phyloP scores from a whole-genome alignment of 2,113 vertebrate genomes.

The Dasypus novemcinctus region DNA sequence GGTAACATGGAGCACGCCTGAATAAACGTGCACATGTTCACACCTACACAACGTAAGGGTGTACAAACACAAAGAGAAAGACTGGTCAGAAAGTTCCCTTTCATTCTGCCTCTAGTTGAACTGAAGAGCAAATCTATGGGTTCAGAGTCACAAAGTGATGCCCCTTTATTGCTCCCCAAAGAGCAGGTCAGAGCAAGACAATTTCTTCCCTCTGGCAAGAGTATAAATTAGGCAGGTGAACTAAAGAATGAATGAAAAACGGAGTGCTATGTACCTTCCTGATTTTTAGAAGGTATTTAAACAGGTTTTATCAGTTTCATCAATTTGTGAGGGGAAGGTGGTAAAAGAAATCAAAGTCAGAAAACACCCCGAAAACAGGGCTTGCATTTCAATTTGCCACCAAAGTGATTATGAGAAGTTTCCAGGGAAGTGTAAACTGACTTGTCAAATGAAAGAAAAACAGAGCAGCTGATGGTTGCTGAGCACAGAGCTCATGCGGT shows the following conservation, averaged over 20 bases:
- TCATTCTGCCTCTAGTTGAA: constrained; percentile 51
- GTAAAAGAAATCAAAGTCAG: not conserved
- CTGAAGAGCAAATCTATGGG: constrained; percentile 51
- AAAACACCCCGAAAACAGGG: not conserved
- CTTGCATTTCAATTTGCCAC: constrained; percentile 40
- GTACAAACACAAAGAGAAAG: not conserved
- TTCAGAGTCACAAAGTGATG: constrained; percentile 60
- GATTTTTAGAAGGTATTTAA: constrained; percentile 39
- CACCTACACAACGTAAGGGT: not conserved
- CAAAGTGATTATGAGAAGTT: constrained; percentile 1
- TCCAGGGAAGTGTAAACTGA: constrained; percentile 27
- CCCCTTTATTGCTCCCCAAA: constrained; percentile 50
- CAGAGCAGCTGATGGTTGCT: not conserved
- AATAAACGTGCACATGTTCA: not conserved
- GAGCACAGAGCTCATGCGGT: not conserved
- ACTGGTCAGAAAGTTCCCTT: constrained; percentile 19
- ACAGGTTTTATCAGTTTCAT: not conserved
- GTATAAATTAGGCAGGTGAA: constrained; percentile 61
- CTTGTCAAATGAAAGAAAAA: constrained; percentile 46
- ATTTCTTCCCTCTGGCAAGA: constrained; percentile 75
- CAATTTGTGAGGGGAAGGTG: not conserved
- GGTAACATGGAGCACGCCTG: not conserved
- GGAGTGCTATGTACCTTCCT: not conserved
- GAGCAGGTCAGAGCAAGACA: constrained; percentile 54
- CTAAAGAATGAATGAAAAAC: not conserved